Evolutionary conservation across 2,797 vertebrate species (phyloP).

Genomic region (Peromyscus aztecus): DNA sequence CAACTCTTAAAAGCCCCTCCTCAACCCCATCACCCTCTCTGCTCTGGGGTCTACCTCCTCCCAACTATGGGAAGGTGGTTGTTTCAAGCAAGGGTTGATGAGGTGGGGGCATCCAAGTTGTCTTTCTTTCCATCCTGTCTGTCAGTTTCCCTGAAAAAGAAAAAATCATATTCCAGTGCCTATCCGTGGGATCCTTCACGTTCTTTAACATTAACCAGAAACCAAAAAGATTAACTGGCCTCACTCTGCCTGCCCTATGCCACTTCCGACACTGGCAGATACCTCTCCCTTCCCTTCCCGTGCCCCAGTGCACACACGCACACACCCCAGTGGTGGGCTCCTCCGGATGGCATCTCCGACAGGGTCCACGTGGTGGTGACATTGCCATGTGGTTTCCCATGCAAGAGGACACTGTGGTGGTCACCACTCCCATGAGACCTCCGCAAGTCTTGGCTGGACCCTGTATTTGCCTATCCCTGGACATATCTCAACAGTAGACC

Average conservation of each 20-base stretch:
- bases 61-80: constrained; percentile 65
- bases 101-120: constrained; percentile 71
- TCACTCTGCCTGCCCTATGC: constrained; percentile 55
- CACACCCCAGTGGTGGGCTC: constrained; percentile 71
- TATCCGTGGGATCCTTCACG: constrained; percentile 86
- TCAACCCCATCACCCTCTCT: constrained; percentile 36
- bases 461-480: constrained; percentile 63
- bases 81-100: constrained; percentile 68
- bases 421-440: constrained; percentile 48
- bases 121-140: constrained; percentile 81
- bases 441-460: constrained; percentile 68
- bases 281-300: constrained; percentile 57
- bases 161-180: constrained; percentile 87
- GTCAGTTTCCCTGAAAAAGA: constrained; percentile 81
- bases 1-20: constrained; percentile 65
- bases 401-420: constrained; percentile 53
- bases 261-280: constrained; percentile 73
- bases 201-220: constrained; percentile 86
- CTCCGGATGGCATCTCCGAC: constrained; percentile 69
- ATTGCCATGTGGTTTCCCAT: constrained; percentile 62
- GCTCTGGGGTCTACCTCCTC: constrained; percentile 40
- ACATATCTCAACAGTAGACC: background rate
- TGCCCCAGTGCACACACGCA: constrained; percentile 70
- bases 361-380: constrained; percentile 73
- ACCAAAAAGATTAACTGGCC: constrained; percentile 86